These are phyloP conservation scores for Micrasema longulum DNA, from an alignment of 1,140 invertebrate species.

Conservation along the genomic window DNA sequence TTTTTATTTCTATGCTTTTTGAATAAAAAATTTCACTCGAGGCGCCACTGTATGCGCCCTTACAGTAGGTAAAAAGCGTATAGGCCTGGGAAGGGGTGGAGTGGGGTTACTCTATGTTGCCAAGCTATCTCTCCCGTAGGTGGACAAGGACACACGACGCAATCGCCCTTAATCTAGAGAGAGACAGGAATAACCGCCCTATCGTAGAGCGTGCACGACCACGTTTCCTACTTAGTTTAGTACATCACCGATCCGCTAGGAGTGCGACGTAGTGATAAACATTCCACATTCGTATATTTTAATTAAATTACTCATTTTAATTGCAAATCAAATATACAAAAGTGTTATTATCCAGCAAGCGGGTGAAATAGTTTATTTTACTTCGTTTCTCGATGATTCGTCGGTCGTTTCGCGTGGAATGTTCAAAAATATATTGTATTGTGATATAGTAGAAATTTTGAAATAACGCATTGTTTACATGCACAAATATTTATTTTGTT, in stretches of 20 bases:
- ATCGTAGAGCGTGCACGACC: constrained; percentile 32
- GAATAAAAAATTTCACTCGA: not conserved
- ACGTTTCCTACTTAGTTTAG: constrained; percentile 38
- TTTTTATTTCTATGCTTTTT: no score
- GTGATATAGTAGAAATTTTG: constrained; percentile 9
- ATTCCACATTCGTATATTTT: constrained; percentile 31
- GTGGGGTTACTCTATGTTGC: constrained; percentile 37
- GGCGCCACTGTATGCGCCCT: constrained; percentile 25
- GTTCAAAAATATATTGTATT: constrained; percentile 33
- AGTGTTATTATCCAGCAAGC: not conserved
- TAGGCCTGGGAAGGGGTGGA: constrained; percentile 3
- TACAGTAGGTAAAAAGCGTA: constrained; percentile 7
- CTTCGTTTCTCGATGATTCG: not conserved
- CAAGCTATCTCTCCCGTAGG: constrained; percentile 12
- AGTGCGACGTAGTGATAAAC: constrained; percentile 45
- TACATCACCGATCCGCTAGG: constrained; percentile 50
- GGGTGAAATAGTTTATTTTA: not conserved
- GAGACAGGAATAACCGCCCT: constrained; percentile 26
- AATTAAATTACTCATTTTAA: not conserved
- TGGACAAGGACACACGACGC: not conserved
- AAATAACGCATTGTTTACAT: no score
- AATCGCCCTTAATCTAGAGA: not conserved
- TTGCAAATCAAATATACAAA: not conserved
- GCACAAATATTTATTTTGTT: no score
- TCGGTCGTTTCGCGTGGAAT: not conserved